Evolutionary conservation across 2,888 invertebrate species (phyloP).

Genomic region (Antheraea yamamai): DNA sequence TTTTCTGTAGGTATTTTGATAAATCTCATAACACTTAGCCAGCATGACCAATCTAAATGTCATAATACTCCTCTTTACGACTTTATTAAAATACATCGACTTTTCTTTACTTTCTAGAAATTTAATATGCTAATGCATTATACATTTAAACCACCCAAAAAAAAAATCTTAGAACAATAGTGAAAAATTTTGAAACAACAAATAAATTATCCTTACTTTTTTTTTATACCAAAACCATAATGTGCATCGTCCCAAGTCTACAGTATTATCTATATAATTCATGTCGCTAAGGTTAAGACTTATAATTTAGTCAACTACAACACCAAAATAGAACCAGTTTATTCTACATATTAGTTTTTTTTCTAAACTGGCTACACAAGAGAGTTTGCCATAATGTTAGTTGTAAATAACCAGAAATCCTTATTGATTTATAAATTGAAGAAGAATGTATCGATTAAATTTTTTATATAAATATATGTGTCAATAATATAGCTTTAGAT

Average conservation of each 20-base stretch:
- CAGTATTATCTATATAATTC: slow-evolving; percentile 29
- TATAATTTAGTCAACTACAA: slow-evolving; percentile 4
- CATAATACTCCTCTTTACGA: too few species aligned
- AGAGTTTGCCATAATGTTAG: neutral
- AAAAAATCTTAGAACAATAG: too few species aligned
- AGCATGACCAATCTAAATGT: too few species aligned
- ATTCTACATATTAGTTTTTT: neutral
- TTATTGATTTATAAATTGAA: neutral
- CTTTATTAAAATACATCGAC: too few species aligned
- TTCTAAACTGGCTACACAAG: neutral
- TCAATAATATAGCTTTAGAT: neutral
- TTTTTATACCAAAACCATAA: neutral
- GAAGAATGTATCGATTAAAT: neutral
- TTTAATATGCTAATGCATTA: too few species aligned
- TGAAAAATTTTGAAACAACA: too few species aligned
- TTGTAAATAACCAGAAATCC: neutral
- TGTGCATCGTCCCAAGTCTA: neutral
- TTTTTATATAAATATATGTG: neutral
- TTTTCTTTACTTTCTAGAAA: too few species aligned
- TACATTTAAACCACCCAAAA: too few species aligned
- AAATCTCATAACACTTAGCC: too few species aligned
- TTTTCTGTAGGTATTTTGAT: too few species aligned
- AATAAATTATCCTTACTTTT: neutral
- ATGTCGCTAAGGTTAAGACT: neutral
- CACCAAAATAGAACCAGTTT: slow-evolving; percentile 2